A percentile compares a stretch with the other conserved stretches of the same genome.
phyloP scores from a whole-genome alignment of 2,797 vertebrate species.

The Molossus alvarezi region DNA sequence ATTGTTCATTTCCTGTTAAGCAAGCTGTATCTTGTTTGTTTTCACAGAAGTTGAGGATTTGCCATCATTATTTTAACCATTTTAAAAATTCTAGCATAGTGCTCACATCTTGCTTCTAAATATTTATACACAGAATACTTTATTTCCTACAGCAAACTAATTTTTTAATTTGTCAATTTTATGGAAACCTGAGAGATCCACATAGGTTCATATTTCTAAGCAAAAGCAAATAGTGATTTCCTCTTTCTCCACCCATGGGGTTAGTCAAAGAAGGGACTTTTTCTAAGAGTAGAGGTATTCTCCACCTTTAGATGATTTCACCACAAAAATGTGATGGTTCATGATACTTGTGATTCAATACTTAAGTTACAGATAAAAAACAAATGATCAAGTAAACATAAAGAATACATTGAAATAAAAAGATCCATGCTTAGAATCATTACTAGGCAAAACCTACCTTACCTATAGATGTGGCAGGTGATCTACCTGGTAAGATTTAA shows the following conservation, averaged over 20 bases:
- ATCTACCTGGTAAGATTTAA: neutral
- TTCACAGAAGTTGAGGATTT: constrained; percentile 57
- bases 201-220: constrained; percentile 60
- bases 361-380: constrained; percentile 49
- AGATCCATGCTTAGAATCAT: neutral
- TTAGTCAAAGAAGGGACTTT: constrained; percentile 34
- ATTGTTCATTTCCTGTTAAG: neutral
- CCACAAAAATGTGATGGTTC: constrained; percentile 39
- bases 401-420: neutral
- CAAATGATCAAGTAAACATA: neutral
- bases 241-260: constrained; percentile 18
- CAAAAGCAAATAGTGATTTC: constrained; percentile 68
- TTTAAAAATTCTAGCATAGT: constrained; percentile 53
- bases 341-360: constrained; percentile 4
- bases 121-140: constrained; percentile 54
- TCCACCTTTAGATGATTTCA: constrained; percentile 50
- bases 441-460: neutral
- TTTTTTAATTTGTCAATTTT: constrained; percentile 71
- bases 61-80: constrained; percentile 51
- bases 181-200: constrained; percentile 62
- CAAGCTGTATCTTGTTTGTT: constrained; percentile 59
- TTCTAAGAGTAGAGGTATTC: constrained; percentile 3
- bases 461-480: neutral
- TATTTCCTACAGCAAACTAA: constrained; percentile 44
- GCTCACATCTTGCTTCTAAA: constrained; percentile 51